These are phyloP conservation scores for Pedionomus torquatus DNA, from an alignment of 2,113 vertebrate genomes.

Conservation along the genomic window DNA sequence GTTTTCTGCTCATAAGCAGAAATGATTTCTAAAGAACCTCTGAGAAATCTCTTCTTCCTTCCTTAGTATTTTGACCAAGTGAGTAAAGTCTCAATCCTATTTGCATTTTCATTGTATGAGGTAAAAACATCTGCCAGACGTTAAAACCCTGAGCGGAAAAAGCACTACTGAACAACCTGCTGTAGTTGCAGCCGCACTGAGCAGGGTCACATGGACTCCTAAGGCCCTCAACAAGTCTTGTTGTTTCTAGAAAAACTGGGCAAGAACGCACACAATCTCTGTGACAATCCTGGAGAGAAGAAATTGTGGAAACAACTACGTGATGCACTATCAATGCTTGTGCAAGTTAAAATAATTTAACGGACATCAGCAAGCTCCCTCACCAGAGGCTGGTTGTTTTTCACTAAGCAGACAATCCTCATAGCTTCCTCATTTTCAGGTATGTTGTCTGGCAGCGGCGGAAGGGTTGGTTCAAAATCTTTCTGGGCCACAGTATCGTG, in stretches of 20 bases:
- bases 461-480: conserved; percentile 89
- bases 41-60: background rate
- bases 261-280: background rate
- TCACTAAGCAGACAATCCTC: conserved; percentile 93
- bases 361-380: conserved; percentile 40
- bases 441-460: conserved; percentile 88
- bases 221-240: background rate
- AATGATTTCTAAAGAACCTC: background rate
- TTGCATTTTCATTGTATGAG: background rate
- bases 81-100: background rate
- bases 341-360: background rate
- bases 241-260: background rate
- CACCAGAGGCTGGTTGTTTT: conserved; percentile 97
- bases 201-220: background rate
- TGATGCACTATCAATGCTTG: background rate
- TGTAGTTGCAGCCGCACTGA: background rate
- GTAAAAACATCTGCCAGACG: background rate
- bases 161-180: background rate
- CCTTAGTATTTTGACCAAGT: background rate
- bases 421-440: conserved; percentile 92
- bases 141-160: background rate
- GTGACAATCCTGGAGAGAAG: background rate
- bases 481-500: conserved; percentile 93
- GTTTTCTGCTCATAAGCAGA: background rate
- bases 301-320: background rate